Conservation (phyloP, 2,113 vertebrate species). For the Oryzias javanicus region DNA sequence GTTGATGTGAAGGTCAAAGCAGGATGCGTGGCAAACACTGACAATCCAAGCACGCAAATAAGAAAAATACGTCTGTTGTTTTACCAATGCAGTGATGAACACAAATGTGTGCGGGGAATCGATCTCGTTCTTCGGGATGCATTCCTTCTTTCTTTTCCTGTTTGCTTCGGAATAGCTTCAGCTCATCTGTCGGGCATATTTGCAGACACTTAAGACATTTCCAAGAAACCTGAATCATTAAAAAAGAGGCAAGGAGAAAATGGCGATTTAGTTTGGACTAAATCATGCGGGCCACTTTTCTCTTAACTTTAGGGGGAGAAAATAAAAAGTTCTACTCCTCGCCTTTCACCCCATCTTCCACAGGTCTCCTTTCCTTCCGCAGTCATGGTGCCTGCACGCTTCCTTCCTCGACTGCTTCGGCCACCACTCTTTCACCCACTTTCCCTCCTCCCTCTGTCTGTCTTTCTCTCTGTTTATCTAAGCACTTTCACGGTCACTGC, state of each 20-base stretch:
- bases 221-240: constrained; percentile 67
- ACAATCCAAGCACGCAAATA: not conserved
- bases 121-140: constrained; percentile 37
- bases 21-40: constrained; percentile 20
- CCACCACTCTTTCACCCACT: constrained; percentile 37
- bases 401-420: constrained; percentile 38
- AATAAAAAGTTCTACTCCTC: constrained; percentile 51
- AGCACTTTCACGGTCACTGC: constrained; percentile 85
- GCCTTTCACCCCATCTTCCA: constrained; percentile 39
- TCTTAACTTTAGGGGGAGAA: constrained; percentile 54
- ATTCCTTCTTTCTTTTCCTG: constrained; percentile 14
- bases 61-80: no score
- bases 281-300: constrained; percentile 19
- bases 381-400: constrained; percentile 44
- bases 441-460: constrained; percentile 13
- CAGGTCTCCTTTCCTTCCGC: constrained; percentile 54
- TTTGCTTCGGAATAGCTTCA: constrained; percentile 24
- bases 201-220: constrained; percentile 43
- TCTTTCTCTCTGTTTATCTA: constrained; percentile 81
- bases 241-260: constrained; percentile 34
- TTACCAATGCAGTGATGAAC: no score
- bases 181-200: constrained; percentile 6
- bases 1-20: constrained; percentile 55
- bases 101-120: no score
- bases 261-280: constrained; percentile 29